Evolutionary conservation across 1,140 invertebrate genomes (phyloP), one percentile per base, ranked within the genome.

Genomic region (Drosophila pruinosa): DNA sequence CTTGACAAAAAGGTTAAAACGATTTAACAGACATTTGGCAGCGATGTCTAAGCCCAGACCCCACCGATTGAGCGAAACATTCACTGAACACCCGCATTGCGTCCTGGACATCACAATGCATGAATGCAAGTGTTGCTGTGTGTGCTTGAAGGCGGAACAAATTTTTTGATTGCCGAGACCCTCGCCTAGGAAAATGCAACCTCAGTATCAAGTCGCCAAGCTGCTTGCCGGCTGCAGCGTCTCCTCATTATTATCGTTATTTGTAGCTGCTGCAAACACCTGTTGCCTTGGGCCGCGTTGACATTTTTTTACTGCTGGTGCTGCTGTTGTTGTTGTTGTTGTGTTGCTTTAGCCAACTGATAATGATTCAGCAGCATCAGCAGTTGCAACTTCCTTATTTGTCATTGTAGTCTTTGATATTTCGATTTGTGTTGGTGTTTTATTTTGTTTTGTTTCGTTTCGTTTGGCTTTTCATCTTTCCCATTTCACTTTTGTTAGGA

Each of bases 1-100:
- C 82, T 86, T 86, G 82, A 86, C 82, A 86, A 86, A 86, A 88
- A 88, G 82, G 82, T 88, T 88, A 88, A 88, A 88, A 88, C 82
- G 82, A 88, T 86, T 86, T 86, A 88, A 70, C 75, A 88, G 83
- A 78, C 83, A 88, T 78, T 83, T 83, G 75, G 71, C 70, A 64
- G 81, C 77, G 61, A 14, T 28, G 48, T 59, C 54, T 67, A 17
- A 57, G 45, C 38, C 34, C n/a, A 57, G 39, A 72, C 56, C 65
- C 24, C 53, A 41, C 43, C 43, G 58, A 82, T 61, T 65, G 45
- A 48, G 38, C 72, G 31, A 73, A 73, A 34, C 59, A 74, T 78
- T 53, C 71, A 59, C 1, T 48, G 57, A 39, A 56, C 64, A 69
- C 57, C 65, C 57, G 71, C 71, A 73, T 52, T 52, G 74, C 70